Evolutionary conservation across 1,140 invertebrate genomes (phyloP).

Genomic region (Eumaeus atala): DNA sequence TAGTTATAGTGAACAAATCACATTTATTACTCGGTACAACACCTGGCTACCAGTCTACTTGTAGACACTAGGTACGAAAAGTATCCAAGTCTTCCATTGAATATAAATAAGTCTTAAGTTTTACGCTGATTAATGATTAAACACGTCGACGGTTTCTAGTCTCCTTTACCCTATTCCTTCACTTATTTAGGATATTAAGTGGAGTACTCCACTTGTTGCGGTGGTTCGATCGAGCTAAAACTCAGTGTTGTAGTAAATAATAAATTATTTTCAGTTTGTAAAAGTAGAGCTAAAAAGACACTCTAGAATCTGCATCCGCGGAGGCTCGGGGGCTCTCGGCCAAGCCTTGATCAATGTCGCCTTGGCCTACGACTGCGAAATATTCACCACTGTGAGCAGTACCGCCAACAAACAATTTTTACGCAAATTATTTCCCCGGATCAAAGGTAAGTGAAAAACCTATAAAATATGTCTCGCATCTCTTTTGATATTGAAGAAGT

Average conservation of each 20-base stretch:
- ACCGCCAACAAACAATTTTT: conserved; percentile 56
- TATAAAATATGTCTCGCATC: no score
- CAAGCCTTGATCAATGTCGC: conserved; percentile 79
- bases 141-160: no score
- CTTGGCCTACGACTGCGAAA: conserved; percentile 65
- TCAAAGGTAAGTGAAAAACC: conserved; percentile 25
- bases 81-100: no score
- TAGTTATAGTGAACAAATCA: not conserved
- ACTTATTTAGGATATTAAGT: no score
- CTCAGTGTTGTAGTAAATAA: no score
- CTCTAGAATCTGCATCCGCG: conserved; percentile 80
- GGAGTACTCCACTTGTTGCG: no score
- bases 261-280: conserved; percentile 21
- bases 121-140: no score
- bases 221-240: no score
- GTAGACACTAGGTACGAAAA: no score
- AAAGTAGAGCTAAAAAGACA: conserved; percentile 40
- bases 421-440: conserved; percentile 34
- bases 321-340: conserved; percentile 84
- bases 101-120: no score
- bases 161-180: no score
- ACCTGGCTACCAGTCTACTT: no score
- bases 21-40: not conserved
- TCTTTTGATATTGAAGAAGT: not conserved
- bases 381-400: conserved; percentile 75